Percentiles rank a stretch among this genome's conserved stretches.
Evolutionary conservation across 2,113 vertebrate species (phyloP).

Genomic region (Stigmatopora nigra): DNA sequence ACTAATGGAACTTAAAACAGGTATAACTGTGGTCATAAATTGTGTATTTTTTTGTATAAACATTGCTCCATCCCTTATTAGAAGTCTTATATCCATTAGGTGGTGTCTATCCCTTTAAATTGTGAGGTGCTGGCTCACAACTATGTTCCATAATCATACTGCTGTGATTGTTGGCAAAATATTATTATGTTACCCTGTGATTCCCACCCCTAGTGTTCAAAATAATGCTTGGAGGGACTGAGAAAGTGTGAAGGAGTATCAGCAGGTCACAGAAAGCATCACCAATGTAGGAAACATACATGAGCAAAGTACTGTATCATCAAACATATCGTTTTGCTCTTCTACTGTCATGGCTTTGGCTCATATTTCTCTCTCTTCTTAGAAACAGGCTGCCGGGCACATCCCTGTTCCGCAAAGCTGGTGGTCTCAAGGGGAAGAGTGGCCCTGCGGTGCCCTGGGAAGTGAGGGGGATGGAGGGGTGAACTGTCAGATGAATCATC

Average conservation of each 20-base stretch:
- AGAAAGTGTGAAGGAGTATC: constrained; percentile 22
- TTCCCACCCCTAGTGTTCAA: neutral
- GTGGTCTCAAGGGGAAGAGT: constrained; percentile 42
- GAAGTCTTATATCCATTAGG: no score
- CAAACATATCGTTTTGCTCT: constrained; percentile 13
- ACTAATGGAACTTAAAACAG: no score
- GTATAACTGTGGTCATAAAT: no score
- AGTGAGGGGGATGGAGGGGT: constrained; percentile 41
- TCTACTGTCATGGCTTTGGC: constrained; percentile 17
- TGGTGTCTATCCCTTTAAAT: no score
- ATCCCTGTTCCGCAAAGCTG: constrained; percentile 46
- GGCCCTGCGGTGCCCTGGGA: constrained; percentile 38
- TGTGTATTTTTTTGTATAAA: no score
- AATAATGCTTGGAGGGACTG: constrained; percentile 22
- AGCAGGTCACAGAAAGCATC: constrained; percentile 46
- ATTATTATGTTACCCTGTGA: neutral
- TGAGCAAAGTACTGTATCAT: constrained; percentile 10
- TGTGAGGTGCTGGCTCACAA: no score
- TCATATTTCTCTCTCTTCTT: constrained; percentile 4
- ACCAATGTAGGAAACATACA: constrained; percentile 15
- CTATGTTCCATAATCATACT: neutral
- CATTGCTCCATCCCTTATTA: no score
- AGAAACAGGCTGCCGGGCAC: constrained; percentile 40
- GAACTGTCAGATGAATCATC: constrained; percentile 69
- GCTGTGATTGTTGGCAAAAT: neutral